Evolutionary conservation across 2,113 vertebrate genomes (phyloP), one percentile per base, ranked within the genome.

Genomic region (Agapornis roseicollis): DNA sequence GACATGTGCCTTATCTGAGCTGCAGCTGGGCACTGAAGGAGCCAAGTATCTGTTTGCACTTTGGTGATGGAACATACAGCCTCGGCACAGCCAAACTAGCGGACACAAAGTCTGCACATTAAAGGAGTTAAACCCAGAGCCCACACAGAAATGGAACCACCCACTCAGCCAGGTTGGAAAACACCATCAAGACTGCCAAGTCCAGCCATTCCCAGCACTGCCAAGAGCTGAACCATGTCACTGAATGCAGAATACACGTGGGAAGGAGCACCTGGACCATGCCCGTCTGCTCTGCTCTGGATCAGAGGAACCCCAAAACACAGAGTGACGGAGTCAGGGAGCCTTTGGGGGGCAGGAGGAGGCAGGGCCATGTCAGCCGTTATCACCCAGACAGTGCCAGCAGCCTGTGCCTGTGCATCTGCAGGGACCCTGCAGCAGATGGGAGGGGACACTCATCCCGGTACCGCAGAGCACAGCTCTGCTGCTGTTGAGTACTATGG

Each of bases 221-320:
- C 56, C 56, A 58, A 58, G 33, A 58, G 16, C 56, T 58, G 33
- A 58, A 58, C 56, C 56, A 58, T 23, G 9, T 22, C 56, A 35
- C 56, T 10, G 33, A 35, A n/a, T 6, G 80, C 11, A 46, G 65
- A 88, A 81, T 5, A 47, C 8, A 13, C 0, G 0, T 3, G 33
- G 35, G 73, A 87, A 84, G 37, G 42, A 90, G 83, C 83, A 96
- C 96, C 95, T 93, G 95, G 39, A 93, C 63, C 24, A 7, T 94
- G 96, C 53, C 86, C 50, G 0, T 93, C 44, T 84, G 90, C 95
- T 42, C 68, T 13, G 8, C 64, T 91, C 90, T 41, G 17, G 80
- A 95, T 89, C 1, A 58, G 97, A 37, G 95, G 97, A 89, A 96
- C 29, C 37, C 97, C 97, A 17, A 97, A 90, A 77, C 97, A 97